These are phyloP conservation scores for Caenorhabditis panamensis DNA, from an alignment of 2,888 invertebrate species.

Conservation along the genomic window DNA sequence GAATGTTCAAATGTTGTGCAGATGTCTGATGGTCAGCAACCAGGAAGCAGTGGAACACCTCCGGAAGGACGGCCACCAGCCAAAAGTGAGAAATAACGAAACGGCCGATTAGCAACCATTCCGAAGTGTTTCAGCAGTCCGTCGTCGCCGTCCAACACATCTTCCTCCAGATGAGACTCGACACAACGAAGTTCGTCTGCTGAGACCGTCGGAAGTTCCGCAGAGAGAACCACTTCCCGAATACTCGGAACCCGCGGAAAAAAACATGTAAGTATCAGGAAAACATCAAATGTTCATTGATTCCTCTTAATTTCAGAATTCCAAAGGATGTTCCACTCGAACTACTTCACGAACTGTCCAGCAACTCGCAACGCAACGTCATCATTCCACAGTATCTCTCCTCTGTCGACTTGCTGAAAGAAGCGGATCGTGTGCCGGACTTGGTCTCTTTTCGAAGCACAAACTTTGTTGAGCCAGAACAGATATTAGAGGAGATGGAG, in stretches of 20 bases:
- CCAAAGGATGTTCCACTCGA: slow-evolving; percentile 24
- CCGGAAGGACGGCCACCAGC: background rate
- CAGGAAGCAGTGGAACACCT: background rate
- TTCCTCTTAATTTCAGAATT: no score
- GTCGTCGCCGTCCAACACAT: slow-evolving; percentile 27
- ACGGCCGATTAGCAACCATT: background rate
- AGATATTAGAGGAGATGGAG: background rate
- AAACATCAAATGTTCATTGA: background rate
- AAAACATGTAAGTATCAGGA: slow-evolving; percentile 20
- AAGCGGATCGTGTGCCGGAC: background rate
- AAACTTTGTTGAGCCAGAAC: slow-evolving; percentile 36
- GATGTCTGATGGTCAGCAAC: background rate
- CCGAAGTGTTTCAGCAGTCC: slow-evolving; percentile 11
- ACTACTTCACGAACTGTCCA: background rate
- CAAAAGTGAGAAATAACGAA: background rate
- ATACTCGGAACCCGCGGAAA: slow-evolving; percentile 9
- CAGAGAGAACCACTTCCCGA: slow-evolving; percentile 38
- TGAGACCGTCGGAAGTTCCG: slow-evolving; percentile 36
- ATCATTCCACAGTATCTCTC: background rate
- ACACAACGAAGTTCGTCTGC: slow-evolving; percentile 11
- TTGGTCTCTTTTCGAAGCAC: slow-evolving; percentile 23
- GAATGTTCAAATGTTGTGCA: background rate
- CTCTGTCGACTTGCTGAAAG: background rate
- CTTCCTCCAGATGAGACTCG: slow-evolving; percentile 13
- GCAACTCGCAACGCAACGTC: background rate